Evolutionary conservation across 2,113 vertebrate species (phyloP).

Genomic region (Perca flavescens): DNA sequence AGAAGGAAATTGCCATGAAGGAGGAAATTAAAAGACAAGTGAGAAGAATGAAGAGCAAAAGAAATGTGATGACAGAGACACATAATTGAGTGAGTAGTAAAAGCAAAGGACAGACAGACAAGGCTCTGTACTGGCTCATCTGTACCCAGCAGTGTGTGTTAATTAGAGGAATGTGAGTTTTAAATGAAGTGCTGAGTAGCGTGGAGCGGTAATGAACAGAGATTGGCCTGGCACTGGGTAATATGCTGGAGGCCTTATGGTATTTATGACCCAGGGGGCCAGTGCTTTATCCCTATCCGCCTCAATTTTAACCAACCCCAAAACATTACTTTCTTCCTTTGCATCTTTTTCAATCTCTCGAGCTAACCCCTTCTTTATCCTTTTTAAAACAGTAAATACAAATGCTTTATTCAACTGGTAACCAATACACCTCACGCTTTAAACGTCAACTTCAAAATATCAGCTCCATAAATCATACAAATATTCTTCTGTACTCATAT

Average conservation of each 20-base stretch:
- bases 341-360: neutral
- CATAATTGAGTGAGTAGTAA: constrained; percentile 54
- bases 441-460: neutral
- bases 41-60: constrained; percentile 39
- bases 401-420: neutral
- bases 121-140: constrained; percentile 70
- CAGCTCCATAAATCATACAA: neutral
- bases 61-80: constrained; percentile 59
- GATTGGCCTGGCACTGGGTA: constrained; percentile 79
- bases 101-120: constrained; percentile 62
- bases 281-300: constrained; percentile 56
- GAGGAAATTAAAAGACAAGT: constrained; percentile 40
- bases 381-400: neutral
- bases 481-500: neutral
- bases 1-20: constrained; percentile 18
- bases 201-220: constrained; percentile 75
- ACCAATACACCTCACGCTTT: neutral
- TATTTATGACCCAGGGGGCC: constrained; percentile 76
- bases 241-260: constrained; percentile 80
- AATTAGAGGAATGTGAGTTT: constrained; percentile 81
- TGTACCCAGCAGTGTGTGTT: constrained; percentile 78
- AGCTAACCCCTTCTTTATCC: constrained; percentile 5
- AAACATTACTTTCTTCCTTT: constrained; percentile 30
- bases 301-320: constrained; percentile 37
- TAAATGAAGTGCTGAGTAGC: constrained; percentile 80